phyloP scores from a whole-genome alignment of 2,797 vertebrate genomes.

The Rhadinocentrus ornatus region DNA sequence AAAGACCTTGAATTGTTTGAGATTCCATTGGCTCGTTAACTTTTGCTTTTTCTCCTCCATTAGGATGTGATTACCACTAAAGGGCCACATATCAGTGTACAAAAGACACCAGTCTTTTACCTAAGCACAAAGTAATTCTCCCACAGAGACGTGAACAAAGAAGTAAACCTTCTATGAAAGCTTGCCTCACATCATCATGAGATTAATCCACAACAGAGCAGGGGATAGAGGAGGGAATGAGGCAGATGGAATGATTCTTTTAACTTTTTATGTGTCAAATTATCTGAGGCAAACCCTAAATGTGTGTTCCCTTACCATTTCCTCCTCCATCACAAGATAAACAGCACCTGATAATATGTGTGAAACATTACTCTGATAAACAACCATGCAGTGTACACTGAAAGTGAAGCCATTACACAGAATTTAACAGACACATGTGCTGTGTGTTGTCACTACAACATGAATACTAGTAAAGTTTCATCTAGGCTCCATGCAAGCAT shows the following conservation, averaged over 20 bases:
- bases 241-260: constrained; percentile 44
- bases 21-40: constrained; percentile 62
- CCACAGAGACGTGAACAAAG: constrained; percentile 29
- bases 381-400: constrained; percentile 63
- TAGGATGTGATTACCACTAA: constrained; percentile 71
- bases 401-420: constrained; percentile 78
- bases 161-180: constrained; percentile 33
- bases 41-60: constrained; percentile 65
- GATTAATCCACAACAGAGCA: constrained; percentile 33
- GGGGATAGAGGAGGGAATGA: constrained; percentile 10
- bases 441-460: constrained; percentile 71
- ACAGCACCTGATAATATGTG: constrained; percentile 70
- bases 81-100: constrained; percentile 66
- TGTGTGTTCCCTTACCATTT: constrained; percentile 25
- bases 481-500: constrained; percentile 25
- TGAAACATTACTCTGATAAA: constrained; percentile 78
- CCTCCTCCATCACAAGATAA: constrained; percentile 54
- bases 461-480: constrained; percentile 61
- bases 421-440: constrained; percentile 80
- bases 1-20: constrained; percentile 56
- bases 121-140: constrained; percentile 24
- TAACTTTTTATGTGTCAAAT: constrained; percentile 58
- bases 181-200: constrained; percentile 31
- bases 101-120: constrained; percentile 51
- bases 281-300: constrained; percentile 58